Percentiles rank a stretch among this genome's conserved stretches.
Evolutionary conservation across 2,113 vertebrate genomes (phyloP).

Genomic region (Ammodytes dubius): DNA sequence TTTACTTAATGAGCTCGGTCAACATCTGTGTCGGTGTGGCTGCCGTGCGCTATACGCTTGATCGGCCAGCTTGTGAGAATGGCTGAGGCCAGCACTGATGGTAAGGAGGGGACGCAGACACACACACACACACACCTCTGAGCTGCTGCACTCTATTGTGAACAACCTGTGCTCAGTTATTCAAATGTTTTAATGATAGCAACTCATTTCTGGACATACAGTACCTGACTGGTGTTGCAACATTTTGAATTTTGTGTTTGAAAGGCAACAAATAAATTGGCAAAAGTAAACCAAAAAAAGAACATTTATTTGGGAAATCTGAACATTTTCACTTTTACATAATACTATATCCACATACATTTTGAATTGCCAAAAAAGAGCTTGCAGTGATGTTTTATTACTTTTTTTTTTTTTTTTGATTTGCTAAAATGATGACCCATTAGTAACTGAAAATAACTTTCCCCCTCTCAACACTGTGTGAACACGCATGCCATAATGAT

Average conservation of each 20-base stretch:
- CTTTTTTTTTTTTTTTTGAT: too few relatives aligned
- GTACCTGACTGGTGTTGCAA: neutral
- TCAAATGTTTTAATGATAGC: too few relatives aligned
- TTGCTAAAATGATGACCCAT: too few relatives aligned
- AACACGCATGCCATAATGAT: too few relatives aligned
- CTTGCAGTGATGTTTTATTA: too few relatives aligned
- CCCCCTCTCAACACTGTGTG: too few relatives aligned
- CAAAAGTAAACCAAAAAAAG: neutral
- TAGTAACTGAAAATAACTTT: too few relatives aligned
- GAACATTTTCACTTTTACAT: neutral
- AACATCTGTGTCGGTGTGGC: slow-evolving; percentile 63
- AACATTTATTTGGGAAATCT: neutral
- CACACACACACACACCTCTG: slow-evolving; percentile 5
- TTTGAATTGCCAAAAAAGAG: too few relatives aligned
- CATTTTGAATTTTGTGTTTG: neutral
- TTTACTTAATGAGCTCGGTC: slow-evolving; percentile 74
- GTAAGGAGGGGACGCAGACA: neutral
- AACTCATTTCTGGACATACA: neutral
- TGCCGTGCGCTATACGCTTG: slow-evolving; percentile 4
- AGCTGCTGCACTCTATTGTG: slow-evolving; percentile 16
- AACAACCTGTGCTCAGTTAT: neutral
- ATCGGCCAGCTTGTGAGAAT: slow-evolving; percentile 28
- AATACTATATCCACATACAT: too few relatives aligned
- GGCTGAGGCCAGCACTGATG: slow-evolving; percentile 9
- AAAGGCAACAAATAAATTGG: neutral